Evolutionary conservation across 1,140 invertebrate species (phyloP), one percentile per base, ranked within the genome.

Genomic region (Oryctes rhinoceros): DNA sequence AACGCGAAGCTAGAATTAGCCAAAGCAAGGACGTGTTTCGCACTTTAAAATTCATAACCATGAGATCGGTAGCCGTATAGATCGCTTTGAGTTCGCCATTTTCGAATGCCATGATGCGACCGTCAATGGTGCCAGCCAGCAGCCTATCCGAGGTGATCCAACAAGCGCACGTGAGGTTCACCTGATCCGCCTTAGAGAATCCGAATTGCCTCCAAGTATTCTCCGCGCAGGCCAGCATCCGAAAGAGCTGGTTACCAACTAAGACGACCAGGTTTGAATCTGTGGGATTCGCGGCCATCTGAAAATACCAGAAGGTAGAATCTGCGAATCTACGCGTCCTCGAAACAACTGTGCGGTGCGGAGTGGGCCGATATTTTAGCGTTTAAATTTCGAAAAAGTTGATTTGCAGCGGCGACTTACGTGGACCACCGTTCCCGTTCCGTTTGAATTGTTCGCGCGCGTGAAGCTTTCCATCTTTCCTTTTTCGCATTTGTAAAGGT

Each of bases 401-500:
- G 24, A 67, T 67, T 67, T 67, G 0, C 2, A 20, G 18, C 9
- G 0, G 4, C n/a, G 15, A 82, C 81, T 77, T 84, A 88, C 85
- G 53, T 89, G 86, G 5, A 88, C 81, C 18, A 88, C 85, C 0
- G 88, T 88, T 9, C 90, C 89, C 76, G 89, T 88, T n/a, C 90
- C 91, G 82, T 91, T 92, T 0, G 90, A 87, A 87, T 91, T 93
- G 82, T 92, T 90, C 65, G 94, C 90, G 87, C 94, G 94, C 1
- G 91, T 90, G 76, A 91, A 91, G 77, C 93, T 94, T 83, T 96
- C 93, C 0, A 97, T 89, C 87, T 95, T 95, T 1, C 93, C 93
- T 86, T 94, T 96, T 83, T 96, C 95, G 92, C 94, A 95, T 84
- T 94, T 94, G 87, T 94, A 97, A 86, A 92, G 94, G 76, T 95